These are phyloP conservation scores for Drosophila parthenogenetica DNA, from an alignment of 2,888 invertebrate genomes.

Conservation along the genomic window DNA sequence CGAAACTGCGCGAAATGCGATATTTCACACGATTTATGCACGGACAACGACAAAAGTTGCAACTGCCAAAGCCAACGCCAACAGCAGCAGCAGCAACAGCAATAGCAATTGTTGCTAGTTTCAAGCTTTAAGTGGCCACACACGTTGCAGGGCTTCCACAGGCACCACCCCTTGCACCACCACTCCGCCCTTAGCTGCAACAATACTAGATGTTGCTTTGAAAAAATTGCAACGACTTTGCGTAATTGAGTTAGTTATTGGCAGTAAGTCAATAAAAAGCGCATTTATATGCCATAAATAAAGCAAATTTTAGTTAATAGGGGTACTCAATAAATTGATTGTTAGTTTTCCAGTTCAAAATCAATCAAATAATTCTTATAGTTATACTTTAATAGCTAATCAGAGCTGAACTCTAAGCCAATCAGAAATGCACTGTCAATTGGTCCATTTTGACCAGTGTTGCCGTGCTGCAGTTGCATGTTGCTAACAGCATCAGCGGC, in stretches of 20 bases:
- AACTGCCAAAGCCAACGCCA: slow-evolving; percentile 63
- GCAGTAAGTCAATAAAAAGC: not conserved
- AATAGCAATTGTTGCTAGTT: slow-evolving; percentile 38
- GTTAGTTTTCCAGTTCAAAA: too few species aligned
- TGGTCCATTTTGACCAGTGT: slow-evolving; percentile 31
- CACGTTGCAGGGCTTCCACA: slow-evolving; percentile 57
- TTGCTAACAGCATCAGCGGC: slow-evolving; percentile 47
- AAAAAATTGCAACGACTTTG: slow-evolving; percentile 5
- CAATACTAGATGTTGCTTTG: slow-evolving; percentile 22
- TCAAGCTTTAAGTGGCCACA: slow-evolving; percentile 57
- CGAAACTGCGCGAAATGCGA: slow-evolving; percentile 84
- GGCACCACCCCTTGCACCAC: slow-evolving; percentile 1
- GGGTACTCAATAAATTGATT: too few species aligned
- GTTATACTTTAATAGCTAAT: not conserved
- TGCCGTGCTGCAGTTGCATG: slow-evolving; percentile 35
- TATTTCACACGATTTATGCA: slow-evolving; percentile 85
- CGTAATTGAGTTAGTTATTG: slow-evolving; percentile 44
- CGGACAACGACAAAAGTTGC: slow-evolving; percentile 78
- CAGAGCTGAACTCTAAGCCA: slow-evolving; percentile 7
- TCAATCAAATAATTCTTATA: too few species aligned
- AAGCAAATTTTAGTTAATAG: not conserved
- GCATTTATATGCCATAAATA: not conserved
- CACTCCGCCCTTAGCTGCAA: not conserved
- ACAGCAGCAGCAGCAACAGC: slow-evolving; percentile 54
- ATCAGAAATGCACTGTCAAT: slow-evolving; percentile 25